phyloP scores from a whole-genome alignment of 1,140 invertebrate genomes.

The Macrostomum lignano region DNA sequence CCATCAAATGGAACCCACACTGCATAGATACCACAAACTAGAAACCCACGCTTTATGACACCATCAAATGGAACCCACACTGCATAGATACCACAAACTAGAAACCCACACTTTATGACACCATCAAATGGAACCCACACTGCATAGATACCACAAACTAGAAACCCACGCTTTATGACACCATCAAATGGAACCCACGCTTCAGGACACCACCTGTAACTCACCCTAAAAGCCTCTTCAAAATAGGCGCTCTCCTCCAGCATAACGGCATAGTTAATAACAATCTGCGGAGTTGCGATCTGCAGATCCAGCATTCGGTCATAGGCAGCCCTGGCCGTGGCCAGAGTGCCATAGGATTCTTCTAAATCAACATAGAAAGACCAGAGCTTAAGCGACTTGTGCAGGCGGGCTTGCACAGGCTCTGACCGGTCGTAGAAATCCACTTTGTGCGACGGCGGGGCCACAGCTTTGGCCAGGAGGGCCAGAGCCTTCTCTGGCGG shows the following conservation, averaged over 20 bases:
- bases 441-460: conserved; percentile 60
- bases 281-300: conserved; percentile 93
- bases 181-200: no score
- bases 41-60: no score
- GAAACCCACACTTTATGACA: no score
- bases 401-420: conserved; percentile 75
- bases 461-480: conserved; percentile 67
- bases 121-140: no score
- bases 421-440: conserved; percentile 68
- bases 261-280: conserved; percentile 90
- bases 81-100: no score
- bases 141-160: no score
- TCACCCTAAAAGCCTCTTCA: conserved; percentile 87
- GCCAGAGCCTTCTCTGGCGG: conserved; percentile 57
- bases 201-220: no score
- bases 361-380: conserved; percentile 94
- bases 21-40: no score
- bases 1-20: no score
- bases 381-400: conserved; percentile 91
- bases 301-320: conserved; percentile 87
- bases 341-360: conserved; percentile 89
- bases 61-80: no score
- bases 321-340: conserved; percentile 67
- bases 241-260: conserved; percentile 93
- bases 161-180: no score